Base-by-base conservation (phyloP, 2,888 invertebrate species). In the Lithophane ornitopus region DNA sequence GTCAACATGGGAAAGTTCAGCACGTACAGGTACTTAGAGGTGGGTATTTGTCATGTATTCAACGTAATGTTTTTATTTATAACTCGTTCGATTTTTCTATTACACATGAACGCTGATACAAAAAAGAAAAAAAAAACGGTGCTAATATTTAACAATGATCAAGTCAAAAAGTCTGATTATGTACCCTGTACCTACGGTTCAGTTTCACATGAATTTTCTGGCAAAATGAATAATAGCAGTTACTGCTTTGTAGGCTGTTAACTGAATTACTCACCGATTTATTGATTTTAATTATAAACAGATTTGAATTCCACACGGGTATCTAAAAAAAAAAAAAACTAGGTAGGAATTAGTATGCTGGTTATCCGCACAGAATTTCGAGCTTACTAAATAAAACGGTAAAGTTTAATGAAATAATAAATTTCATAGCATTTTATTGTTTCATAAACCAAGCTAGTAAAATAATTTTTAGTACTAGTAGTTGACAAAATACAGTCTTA, bases 1-100 rank as follows among this genome's bases (percentile, higher is more conserved):
- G 88, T 89, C 92, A 93, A 87, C 89, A 97, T 97, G 97, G 97
- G 97, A 92, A 97, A 97, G 92, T 97, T 96, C 95, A 95, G 94
- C 90, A 96, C 95, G 85, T 97, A 97, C 95, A 95, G 95, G 90
- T 97, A 97, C 93, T 94, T 97, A 94, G 96, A 96, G 96, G 97
- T 97, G 85, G 90, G 94, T 87, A 75, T 70, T 76, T 26, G 34
- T 56, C 28, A 56, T 80, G 16, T 63, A 63, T 19, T 63, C 8
- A 44, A 14, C 44, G 7, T 22, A 80, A 80, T 80, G 80, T 73
- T 80, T 81, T 16, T 63, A 11, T 63, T 63, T 63, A 11, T 62
- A 54, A 6, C 0, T 19, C 16, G 46, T 19, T 19, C 19, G 4
- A 22, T 63, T 63, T 56, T 54, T 14, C 0, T 22, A 62, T 3